Base-by-base conservation (phyloP, 2,888 invertebrate species). In the Cheilosia grossa region DNA sequence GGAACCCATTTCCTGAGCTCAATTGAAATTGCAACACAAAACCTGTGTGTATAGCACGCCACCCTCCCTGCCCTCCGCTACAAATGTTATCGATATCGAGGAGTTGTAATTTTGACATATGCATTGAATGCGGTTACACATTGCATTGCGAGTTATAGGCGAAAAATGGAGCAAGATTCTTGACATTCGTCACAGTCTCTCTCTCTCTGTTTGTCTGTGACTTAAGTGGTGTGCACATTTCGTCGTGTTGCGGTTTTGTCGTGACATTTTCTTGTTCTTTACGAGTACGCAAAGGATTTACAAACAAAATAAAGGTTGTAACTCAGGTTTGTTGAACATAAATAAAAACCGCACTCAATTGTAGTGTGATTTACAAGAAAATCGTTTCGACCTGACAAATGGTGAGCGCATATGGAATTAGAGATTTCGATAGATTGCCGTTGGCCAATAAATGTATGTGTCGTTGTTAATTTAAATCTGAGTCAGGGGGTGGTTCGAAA, bases 311-410 rank as follows among this genome's bases (percentile, higher is more conserved):
- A 64, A 33, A 37, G 51, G 42, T 67, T 77, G 63, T 75, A 64
- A 30, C 63, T 70, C 58, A 37, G 40, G 69, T 82, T 82, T 82
- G 72, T 59, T 73, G 33, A 67, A 67, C 73, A 83, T 53, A 72
- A 75, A 61, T 64, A 47, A 63, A 79, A 82, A 80, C 83, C 83
- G 49, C 80, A 83, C 53, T 74, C 67, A 44, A 74, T 74, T 19
- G 63, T 64, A 73, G 79, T 79, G 82, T 80, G 82, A 82, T 80
- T 80, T 70, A 83, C 80, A 80, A 66, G 33, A 54, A 75, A 80
- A 83, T 66, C 83, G 74, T 83, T 80, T 75, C 74, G 69, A 77
- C 63, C 67, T 83, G 74, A 83, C 82, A 83, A 83, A 83, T 83
- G 70, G 77, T 63, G 79, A 40, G 49, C 44, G 51, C 33, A 30